Evolutionary conservation across 2,888 invertebrate species (phyloP), one percentile per base, ranked within the genome.

Genomic region (Macaria liturata): DNA sequence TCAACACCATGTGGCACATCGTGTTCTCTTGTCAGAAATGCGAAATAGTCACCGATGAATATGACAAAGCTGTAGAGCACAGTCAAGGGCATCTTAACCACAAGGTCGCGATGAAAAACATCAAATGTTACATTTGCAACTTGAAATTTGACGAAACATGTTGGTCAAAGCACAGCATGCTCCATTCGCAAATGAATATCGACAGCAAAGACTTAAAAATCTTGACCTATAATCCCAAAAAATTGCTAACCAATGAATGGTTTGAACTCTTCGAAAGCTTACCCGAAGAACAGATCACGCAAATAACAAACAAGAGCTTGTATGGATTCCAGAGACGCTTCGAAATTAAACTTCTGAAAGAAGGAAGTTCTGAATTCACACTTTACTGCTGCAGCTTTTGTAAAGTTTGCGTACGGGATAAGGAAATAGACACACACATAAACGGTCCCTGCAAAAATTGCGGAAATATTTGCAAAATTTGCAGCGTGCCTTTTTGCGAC

Each of bases 41-140:
- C 40, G 70, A 79, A 0, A 57, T 80, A 0, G 66, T 78, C 0
- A 75, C 76, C 0, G 78, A 84, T 45, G 64, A 68, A 0, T 88
- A 88, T 43, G 85, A 87, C 31, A 65, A 71, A 0, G 78, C 77
- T 0, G 78, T 88, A 0, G 80, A 78, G 0, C 88, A 88, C 47
- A 71, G 79, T 3, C 86, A 86, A 39, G 68, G 70, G 0, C 86
- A 88, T 49, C 68, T 76, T 0, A 73, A 69, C 6, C 63, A 73
- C 4, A 59, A 72, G 49, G 65, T 71, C 3, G 65, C 48, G 9
- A 61, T 61, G 4, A 68, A 68, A 0, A 64, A 37, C 0, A 72
- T 74, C 4, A 65, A 62, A 5, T 88, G 88, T 46, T 58, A 70
- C 0, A 65, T 74, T 0, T 88, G 88, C 51, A 64, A 76, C 3